Percentiles rank a stretch among this genome's conserved stretches.
phyloP scores from a whole-genome alignment of 1,140 invertebrate genomes.

The Hestina assimilis region DNA sequence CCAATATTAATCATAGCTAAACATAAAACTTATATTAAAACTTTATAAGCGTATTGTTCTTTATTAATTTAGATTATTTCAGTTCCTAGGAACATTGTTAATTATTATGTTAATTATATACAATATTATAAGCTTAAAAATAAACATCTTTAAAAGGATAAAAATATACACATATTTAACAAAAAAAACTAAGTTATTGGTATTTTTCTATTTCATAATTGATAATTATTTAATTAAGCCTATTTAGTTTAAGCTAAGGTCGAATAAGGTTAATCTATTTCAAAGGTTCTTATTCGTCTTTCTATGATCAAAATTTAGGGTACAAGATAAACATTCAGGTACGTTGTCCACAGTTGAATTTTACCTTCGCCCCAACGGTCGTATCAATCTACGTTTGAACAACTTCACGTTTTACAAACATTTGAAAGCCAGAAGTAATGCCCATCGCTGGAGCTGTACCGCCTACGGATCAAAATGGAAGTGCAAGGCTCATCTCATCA shows the following conservation, averaged over 20 bases:
- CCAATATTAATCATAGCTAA: no score
- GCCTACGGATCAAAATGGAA: constrained; percentile 70
- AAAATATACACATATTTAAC: no score
- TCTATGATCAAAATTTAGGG: background rate
- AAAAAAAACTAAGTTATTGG: background rate
- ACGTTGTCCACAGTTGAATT: constrained; percentile 62
- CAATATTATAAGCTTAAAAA: no score
- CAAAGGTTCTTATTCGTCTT: background rate
- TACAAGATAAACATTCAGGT: background rate
- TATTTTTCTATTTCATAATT: background rate
- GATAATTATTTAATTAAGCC: constrained; percentile 1
- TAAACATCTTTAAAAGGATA: no score
- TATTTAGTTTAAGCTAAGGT: constrained; percentile 8
- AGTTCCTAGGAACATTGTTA: background rate
- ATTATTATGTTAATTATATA: no score
- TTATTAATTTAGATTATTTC: no score
- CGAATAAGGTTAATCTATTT: background rate
- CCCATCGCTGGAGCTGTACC: constrained; percentile 70
- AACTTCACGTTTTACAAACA: constrained; percentile 72
- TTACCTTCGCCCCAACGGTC: constrained; percentile 61
- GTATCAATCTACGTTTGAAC: constrained; percentile 67
- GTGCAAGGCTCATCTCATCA: constrained; percentile 68
- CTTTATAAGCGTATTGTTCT: no score
- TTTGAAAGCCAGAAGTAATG: constrained; percentile 59
- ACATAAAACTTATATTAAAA: constrained; percentile 4